Percentiles rank a stretch among this genome's conserved stretches.
phyloP scores from a whole-genome alignment of 1,140 invertebrate species.

The Batillaria attramentaria region DNA sequence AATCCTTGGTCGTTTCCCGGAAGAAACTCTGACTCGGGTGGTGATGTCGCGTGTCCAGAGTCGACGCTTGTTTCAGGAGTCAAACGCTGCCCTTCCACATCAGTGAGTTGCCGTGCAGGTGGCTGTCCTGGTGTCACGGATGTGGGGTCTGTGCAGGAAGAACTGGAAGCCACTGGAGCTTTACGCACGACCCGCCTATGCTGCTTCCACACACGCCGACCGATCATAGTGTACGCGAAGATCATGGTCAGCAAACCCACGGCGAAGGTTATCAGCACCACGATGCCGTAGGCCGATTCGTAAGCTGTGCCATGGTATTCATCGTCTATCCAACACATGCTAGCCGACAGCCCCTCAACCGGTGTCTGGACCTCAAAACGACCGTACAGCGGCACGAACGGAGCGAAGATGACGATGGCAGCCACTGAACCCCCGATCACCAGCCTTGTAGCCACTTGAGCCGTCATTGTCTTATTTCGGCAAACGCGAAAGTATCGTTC shows the following conservation, averaged over 20 bases:
- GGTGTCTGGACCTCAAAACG: neutral
- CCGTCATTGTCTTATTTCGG: conserved; percentile 25
- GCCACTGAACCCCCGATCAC: conserved; percentile 17
- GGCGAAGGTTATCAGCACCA: neutral
- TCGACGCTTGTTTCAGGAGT: too few species aligned
- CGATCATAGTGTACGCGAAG: neutral
- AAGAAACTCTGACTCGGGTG: too few species aligned
- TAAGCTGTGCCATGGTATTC: neutral
- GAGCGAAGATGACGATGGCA: neutral
- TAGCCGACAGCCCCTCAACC: neutral
- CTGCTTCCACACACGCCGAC: neutral
- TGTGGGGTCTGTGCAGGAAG: neutral
- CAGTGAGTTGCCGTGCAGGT: neutral
- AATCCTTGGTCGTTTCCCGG: too few species aligned
- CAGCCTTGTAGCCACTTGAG: conserved; percentile 32
- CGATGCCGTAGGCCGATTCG: neutral
- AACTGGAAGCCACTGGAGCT: too few species aligned
- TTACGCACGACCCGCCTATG: neutral
- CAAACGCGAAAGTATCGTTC: conserved; percentile 42
- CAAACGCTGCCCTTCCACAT: too few species aligned
- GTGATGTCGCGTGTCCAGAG: too few species aligned
- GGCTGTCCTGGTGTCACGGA: neutral
- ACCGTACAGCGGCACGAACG: conserved; percentile 8
- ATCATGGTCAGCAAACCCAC: neutral
- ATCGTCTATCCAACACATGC: neutral